These are phyloP conservation scores for Oligia fasciuncula DNA, from an alignment of 2,888 invertebrate genomes.

Conservation along the genomic window DNA sequence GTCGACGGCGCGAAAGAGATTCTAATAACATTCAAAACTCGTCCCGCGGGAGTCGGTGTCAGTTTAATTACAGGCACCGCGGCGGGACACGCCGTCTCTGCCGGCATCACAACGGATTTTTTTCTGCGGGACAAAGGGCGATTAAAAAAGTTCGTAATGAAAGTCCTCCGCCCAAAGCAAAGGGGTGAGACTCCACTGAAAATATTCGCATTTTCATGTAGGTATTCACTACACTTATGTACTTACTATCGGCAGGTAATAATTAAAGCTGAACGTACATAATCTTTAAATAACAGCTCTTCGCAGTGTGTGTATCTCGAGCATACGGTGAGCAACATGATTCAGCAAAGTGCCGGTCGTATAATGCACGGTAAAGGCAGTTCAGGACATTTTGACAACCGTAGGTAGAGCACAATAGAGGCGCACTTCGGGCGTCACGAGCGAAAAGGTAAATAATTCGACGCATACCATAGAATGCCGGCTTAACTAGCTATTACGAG, in stretches of 20 bases:
- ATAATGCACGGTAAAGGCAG: conserved; percentile 24
- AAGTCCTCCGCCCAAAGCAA: conserved; percentile 83
- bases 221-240: conserved; percentile 41
- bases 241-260: conserved; percentile 22
- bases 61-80: conserved; percentile 87
- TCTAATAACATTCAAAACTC: conserved; percentile 90
- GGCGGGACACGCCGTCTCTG: conserved; percentile 79
- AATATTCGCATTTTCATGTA: conserved; percentile 68
- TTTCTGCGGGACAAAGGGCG: conserved; percentile 87
- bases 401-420: conserved; percentile 53
- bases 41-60: conserved; percentile 86
- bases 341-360: conserved; percentile 24
- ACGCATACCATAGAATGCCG: conserved; percentile 67
- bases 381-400: conserved; percentile 54
- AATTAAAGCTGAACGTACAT: neutral
- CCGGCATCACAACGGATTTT: conserved; percentile 86
- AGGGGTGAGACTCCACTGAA: conserved; percentile 79
- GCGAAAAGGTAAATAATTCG: conserved; percentile 72
- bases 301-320: neutral
- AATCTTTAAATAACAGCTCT: neutral
- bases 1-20: conserved; percentile 87
- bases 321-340: conserved; percentile 19
- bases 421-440: conserved; percentile 54
- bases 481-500: conserved; percentile 71
- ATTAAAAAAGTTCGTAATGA: conserved; percentile 90